phyloP scores from a whole-genome alignment of 2,113 vertebrate genomes.

The Thamnaconus septentrionalis region DNA sequence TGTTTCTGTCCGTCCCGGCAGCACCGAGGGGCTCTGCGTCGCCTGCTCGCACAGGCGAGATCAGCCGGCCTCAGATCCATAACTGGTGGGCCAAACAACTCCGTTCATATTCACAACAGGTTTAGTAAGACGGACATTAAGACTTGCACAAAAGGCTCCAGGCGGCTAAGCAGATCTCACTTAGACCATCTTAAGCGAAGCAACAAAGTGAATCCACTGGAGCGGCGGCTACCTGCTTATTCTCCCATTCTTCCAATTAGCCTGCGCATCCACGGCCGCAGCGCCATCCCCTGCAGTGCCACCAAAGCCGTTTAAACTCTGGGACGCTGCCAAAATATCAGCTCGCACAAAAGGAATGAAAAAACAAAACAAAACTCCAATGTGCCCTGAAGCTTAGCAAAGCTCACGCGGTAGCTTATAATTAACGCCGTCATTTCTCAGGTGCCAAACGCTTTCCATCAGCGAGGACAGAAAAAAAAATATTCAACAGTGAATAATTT shows the following conservation, averaged over 20 bases:
- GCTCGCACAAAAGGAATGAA: not conserved
- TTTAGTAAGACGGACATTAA: no score
- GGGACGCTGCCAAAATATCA: constrained; percentile 23
- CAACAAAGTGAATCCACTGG: constrained; percentile 28
- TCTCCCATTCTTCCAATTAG: constrained; percentile 41
- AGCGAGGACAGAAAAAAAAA: no score
- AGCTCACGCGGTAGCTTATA: not conserved
- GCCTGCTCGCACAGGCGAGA: no score
- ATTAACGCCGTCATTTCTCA: not conserved
- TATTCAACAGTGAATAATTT: no score
- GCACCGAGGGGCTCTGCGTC: not conserved
- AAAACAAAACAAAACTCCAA: constrained; percentile 6
- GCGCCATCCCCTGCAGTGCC: constrained; percentile 42
- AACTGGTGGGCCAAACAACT: no score
- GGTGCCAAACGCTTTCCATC: not conserved
- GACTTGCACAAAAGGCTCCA: not conserved
- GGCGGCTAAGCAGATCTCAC: constrained; percentile 23
- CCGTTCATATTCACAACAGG: no score
- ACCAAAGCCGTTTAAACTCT: constrained; percentile 50
- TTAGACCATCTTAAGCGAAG: constrained; percentile 44
- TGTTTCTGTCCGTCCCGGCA: constrained; percentile 10
- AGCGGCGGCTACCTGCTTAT: constrained; percentile 17
- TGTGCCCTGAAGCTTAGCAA: not conserved
- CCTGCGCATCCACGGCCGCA: constrained; percentile 36
- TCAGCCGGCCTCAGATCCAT: no score